Conservation (phyloP, 2,797 vertebrate genomes). For the Lepidocolaptes lacrymiger region DNA sequence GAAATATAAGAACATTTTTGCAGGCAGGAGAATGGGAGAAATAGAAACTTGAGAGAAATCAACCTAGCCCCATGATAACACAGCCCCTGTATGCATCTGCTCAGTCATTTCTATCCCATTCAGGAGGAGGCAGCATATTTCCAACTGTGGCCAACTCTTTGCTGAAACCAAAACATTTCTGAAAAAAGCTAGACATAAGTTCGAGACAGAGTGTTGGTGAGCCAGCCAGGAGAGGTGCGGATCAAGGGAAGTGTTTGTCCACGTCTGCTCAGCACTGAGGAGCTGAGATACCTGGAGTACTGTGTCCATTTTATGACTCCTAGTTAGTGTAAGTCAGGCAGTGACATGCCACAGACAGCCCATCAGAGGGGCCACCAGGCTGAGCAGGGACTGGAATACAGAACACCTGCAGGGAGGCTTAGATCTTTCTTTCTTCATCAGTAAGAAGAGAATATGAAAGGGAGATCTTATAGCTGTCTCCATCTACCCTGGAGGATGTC, state of each 20-base stretch:
- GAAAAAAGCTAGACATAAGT: neutral
- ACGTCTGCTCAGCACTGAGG: neutral
- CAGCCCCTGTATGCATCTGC: too few species aligned
- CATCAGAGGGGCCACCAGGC: neutral
- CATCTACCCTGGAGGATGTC: neutral
- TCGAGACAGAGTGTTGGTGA: neutral
- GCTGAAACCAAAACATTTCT: neutral
- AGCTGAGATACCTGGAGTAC: neutral
- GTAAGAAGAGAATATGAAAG: neutral
- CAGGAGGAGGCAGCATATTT: neutral
- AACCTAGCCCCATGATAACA: neutral
- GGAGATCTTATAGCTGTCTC: neutral
- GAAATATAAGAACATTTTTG: neutral
- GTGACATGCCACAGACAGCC: neutral
- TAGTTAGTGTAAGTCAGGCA: neutral
- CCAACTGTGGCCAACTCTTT: neutral
- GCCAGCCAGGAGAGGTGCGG: rapidly evolving
- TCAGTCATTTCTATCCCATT: neutral
- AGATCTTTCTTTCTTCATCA: neutral
- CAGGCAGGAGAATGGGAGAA: neutral
- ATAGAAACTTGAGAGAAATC: neutral
- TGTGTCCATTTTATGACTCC: neutral
- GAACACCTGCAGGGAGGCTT: neutral
- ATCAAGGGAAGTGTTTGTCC: neutral
- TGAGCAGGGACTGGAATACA: neutral